Evolutionary conservation across 2,797 vertebrate species (phyloP), one percentile per base, ranked within the genome.

Genomic region (Euphonia xanthogaster): DNA sequence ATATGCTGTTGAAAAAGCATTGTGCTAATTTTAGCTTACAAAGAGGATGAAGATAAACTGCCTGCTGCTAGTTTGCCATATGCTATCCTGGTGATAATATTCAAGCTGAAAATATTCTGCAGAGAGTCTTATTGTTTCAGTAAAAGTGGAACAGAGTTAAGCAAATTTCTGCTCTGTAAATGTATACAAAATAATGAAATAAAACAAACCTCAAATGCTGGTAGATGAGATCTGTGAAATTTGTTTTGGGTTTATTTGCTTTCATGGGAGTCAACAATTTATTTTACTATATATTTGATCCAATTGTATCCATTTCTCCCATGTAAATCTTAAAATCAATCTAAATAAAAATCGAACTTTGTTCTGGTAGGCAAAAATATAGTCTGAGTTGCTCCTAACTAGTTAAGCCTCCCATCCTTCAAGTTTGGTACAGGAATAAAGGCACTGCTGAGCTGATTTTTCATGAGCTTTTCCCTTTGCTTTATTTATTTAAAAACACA

Each of bases 1-100:
- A 86, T 97, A 98, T 97, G 97, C 97, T 97, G 98, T 98, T 98
- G 98, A 98, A 98, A 98, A 98, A 98, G 98, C 97, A 97, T 98
- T 98, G 98, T 98, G 98, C 99, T 99, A 99, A 99, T 99, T 99
- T 99, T 99, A 99, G 98, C 98, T 98, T 98, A 98, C 98, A 99
- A 99, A 99, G 99, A 99, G 99, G 99, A 99, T 99, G 98, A 99
- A 98, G 98, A 99, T 99, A 99, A 99, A 99, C 98, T 98, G 98
- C 98, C 98, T 98, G 98, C 98, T 98, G 98, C 98, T 98, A 98
- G 98, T 98, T 98, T 98, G 98, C 98, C 99, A 99, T 99, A 99
- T 99, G 99, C 98, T 98, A 98, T 97, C 97, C 98, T 96, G 97
- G 95, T 96, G 98, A 99, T 99, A 99, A 98, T 99, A 99, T 98